Evolutionary conservation across 2,888 invertebrate genomes (phyloP).

Genomic region (Acrobasis suavella): DNA sequence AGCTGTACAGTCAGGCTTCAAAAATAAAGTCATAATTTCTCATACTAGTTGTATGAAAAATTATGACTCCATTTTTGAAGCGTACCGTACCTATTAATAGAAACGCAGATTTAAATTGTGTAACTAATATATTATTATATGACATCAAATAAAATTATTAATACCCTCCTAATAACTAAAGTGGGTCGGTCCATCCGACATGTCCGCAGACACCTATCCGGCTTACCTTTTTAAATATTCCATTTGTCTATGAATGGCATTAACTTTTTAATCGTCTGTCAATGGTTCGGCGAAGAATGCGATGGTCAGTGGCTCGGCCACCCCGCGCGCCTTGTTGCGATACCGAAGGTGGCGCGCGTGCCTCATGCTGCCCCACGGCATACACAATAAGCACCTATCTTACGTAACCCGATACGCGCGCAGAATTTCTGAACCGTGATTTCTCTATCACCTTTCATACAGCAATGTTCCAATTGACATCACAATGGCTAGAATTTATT

Average conservation of each 20-base stretch:
- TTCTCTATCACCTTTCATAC: conserved; percentile 75
- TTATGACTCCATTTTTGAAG: no score
- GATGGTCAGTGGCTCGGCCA: conserved; percentile 51
- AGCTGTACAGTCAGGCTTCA: no score
- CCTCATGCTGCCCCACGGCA: conserved; percentile 50
- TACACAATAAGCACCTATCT: conserved; percentile 54
- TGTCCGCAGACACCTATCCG: conserved; percentile 14
- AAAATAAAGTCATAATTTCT: no score
- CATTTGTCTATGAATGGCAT: conserved; percentile 33
- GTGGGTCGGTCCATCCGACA: neutral
- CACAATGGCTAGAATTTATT: conserved; percentile 53
- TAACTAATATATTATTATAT: no score
- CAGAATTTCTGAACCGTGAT: conserved; percentile 72
- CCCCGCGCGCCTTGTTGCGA: conserved; percentile 65
- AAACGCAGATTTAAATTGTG: no score
- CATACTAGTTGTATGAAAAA: no score
- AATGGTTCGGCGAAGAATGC: conserved; percentile 64
- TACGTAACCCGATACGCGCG: conserved; percentile 72
- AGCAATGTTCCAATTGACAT: conserved; percentile 50
- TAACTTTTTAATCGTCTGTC: conserved; percentile 47
- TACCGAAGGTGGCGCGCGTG: conserved; percentile 62
- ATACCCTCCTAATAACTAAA: neutral
- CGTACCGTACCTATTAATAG: no score
- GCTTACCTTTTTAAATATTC: conserved; percentile 14
- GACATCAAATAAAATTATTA: neutral